Percentiles rank a stretch among this genome's conserved stretches.
Evolutionary conservation across 2,113 vertebrate species (phyloP).

Genomic region (Myotis davidii): DNA sequence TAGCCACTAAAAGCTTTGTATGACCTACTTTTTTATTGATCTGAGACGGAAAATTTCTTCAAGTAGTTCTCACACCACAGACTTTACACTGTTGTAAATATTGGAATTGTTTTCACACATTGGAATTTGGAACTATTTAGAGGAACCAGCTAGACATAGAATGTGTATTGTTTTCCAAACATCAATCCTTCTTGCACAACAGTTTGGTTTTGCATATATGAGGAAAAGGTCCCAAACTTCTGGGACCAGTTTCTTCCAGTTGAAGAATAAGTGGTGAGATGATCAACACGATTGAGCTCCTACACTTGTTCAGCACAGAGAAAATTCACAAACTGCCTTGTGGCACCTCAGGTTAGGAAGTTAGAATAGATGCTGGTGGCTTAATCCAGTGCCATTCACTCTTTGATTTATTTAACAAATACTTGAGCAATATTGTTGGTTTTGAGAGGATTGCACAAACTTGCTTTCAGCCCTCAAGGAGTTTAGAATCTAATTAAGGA

Average conservation of each 20-base stretch:
- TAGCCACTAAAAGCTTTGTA: constrained; percentile 30
- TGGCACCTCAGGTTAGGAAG: not conserved
- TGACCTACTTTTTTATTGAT: constrained; percentile 38
- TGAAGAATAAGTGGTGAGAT: not conserved
- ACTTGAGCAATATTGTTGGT: not conserved
- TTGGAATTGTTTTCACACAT: constrained; percentile 45
- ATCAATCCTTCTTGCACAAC: constrained; percentile 53
- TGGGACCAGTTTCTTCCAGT: not conserved
- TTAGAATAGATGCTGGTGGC: not conserved
- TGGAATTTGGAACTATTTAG: constrained; percentile 51
- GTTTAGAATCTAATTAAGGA: constrained; percentile 7
- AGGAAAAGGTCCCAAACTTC: not conserved
- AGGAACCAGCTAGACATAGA: not conserved
- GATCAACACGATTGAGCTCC: not conserved
- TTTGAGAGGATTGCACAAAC: not conserved
- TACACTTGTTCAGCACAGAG: not conserved
- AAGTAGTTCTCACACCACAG: constrained; percentile 54
- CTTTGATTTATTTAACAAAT: constrained; percentile 41
- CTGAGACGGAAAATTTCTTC: constrained; percentile 57
- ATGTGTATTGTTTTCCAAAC: constrained; percentile 21
- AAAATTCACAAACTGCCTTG: constrained; percentile 2
- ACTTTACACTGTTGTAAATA: constrained; percentile 63
- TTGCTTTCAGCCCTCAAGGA: not conserved
- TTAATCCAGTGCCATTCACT: not conserved
- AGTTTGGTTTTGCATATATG: constrained; percentile 1